Base-by-base conservation (phyloP, 2,888 invertebrate genomes). In the Ectobius pallidus region DNA sequence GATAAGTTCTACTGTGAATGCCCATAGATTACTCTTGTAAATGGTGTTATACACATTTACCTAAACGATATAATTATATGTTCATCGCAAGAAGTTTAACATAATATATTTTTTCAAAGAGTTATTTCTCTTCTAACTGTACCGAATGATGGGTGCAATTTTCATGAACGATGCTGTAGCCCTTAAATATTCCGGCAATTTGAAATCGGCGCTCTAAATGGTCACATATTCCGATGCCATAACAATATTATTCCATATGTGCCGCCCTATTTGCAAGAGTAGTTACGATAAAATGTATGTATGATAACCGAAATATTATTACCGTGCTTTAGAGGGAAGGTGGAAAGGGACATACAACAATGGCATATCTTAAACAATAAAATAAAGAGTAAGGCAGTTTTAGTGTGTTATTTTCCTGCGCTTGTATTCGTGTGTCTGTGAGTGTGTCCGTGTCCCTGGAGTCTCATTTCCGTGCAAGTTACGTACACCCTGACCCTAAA, bases 351-450 rank as follows among this genome's bases (percentile, higher is more conserved):
- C 27, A 30, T 16, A 30, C 25, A 58, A 58, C 58, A 58, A 58
- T 1, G 32, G 27, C 27, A 14, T 58, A 58, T 58, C 58, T 58
- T 58, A 58, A 1, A 58, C 58, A 58, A 58, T 58, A 58, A 32
- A 58, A 58, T 58, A 58, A 58, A 58, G 14, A 16, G n/a, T 30
- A 30, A 16, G n/a, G 27, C 18, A 1, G 14, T 16, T 0, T 7
- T 6, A 16, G 14, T 30, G 1, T 30, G 30, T 58, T 58, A 30
- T 32, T 58, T 30, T 58, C 30, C 30, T 25, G n/a, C 18, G 16
- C 25, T 6, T n/a, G 58, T 58, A n/a, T 3, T 2, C 58, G 30
- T 30, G n/a, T 6, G 30, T 30, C 27, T 30, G 32, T 7, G 7
- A 34, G 27, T 58, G 58, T 32, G 30, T 52, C 20, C n/a, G 1